Evolutionary conservation across 2,113 vertebrate genomes (phyloP).

Genomic region (Chionomys nivalis): DNA sequence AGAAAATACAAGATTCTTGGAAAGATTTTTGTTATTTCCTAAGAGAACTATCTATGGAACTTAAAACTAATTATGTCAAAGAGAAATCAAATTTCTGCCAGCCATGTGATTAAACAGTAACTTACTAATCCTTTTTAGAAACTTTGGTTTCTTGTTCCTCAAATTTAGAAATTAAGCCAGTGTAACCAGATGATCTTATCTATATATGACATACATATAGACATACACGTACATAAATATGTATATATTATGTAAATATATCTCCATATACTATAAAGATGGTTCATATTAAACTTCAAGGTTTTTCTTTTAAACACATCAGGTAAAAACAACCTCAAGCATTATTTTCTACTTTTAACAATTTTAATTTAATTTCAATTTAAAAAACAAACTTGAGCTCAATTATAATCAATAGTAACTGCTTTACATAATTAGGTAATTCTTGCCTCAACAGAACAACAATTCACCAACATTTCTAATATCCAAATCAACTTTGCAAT

Average conservation of each 20-base stretch:
- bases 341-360: constrained; percentile 44
- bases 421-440: constrained; percentile 26
- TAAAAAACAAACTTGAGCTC: constrained; percentile 53
- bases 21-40: constrained; percentile 41
- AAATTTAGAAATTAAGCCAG: background rate
- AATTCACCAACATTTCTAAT: background rate
- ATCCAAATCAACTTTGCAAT: background rate
- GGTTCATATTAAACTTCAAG: constrained; percentile 25
- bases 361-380: background rate
- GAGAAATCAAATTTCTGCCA: constrained; percentile 51
- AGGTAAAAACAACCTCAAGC: background rate
- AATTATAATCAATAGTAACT: background rate
- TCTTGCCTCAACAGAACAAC: background rate
- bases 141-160: background rate
- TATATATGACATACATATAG: background rate
- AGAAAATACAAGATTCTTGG: constrained; percentile 35
- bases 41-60: constrained; percentile 39
- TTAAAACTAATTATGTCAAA: background rate
- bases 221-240: background rate
- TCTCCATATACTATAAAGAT: background rate
- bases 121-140: background rate
- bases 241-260: background rate
- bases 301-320: constrained; percentile 18
- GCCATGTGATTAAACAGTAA: constrained; percentile 1
- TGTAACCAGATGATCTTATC: background rate